Percentiles rank a stretch among this genome's conserved stretches.
Evolutionary conservation across 2,888 invertebrate genomes (phyloP).

Genomic region (Philhelius pedissequus): DNA sequence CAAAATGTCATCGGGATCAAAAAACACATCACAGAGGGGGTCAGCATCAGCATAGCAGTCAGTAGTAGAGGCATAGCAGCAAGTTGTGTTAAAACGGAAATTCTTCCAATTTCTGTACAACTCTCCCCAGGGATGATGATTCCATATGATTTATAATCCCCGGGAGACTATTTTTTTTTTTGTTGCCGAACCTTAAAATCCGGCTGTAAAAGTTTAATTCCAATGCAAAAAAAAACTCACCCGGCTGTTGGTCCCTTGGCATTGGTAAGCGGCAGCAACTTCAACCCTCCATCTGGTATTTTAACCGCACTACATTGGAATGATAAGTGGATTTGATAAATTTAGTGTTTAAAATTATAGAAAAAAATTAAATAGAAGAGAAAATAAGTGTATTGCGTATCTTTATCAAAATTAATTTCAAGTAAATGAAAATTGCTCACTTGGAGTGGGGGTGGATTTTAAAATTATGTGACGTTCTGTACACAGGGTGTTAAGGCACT

Average conservation of each 20-base stretch:
- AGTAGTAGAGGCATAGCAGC: too few relatives aligned
- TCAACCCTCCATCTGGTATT: constrained; percentile 24
- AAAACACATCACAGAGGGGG: constrained; percentile 30
- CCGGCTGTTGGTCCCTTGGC: background rate
- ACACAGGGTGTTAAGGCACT: background rate
- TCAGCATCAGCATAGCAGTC: background rate
- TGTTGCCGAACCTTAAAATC: constrained; percentile 17
- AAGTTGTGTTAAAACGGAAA: constrained; percentile 26
- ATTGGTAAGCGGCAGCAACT: background rate
- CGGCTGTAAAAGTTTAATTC: constrained; percentile 51
- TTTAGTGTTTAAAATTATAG: constrained; percentile 49
- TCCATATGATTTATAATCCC: constrained; percentile 64
- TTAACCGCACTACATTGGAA: constrained; percentile 46
- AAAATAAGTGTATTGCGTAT: constrained; percentile 47
- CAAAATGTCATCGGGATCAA: constrained; percentile 60
- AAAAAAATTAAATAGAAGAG: background rate
- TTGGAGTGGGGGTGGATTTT: background rate
- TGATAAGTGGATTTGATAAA: constrained; percentile 60
- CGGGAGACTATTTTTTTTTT: constrained; percentile 26
- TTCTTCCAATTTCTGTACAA: constrained; percentile 23
- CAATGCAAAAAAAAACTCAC: background rate
- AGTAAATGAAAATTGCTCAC: constrained; percentile 61
- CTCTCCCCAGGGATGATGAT: constrained; percentile 54
- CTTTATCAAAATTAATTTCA: constrained; percentile 61
- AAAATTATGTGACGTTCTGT: background rate